Percentiles rank a stretch among this genome's conserved stretches.
Conservation (phyloP, 2,888 invertebrate species). For the Papilio demoleus region DNA sequence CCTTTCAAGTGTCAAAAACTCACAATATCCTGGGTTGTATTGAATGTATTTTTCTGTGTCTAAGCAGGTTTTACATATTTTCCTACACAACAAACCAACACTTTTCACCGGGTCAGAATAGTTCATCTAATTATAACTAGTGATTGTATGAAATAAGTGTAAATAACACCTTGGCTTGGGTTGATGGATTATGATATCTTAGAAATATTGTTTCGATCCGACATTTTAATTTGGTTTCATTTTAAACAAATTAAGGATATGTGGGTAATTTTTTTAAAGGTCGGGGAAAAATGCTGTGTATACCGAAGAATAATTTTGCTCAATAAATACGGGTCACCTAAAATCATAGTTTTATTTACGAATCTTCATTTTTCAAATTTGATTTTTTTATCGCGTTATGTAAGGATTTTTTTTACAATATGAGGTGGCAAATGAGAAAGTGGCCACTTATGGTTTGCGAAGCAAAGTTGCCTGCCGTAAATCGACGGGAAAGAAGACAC, state of each 20-base stretch:
- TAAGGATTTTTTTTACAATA: too few relatives aligned
- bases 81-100: too few relatives aligned
- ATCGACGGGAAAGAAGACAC: too few relatives aligned
- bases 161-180: neutral
- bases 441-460: too few relatives aligned
- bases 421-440: too few relatives aligned
- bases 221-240: neutral
- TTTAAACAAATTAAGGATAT: constrained; percentile 3
- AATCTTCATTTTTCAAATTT: too few relatives aligned
- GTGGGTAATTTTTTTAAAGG: neutral
- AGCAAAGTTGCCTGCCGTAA: too few relatives aligned
- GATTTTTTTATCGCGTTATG: too few relatives aligned
- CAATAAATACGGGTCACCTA: too few relatives aligned
- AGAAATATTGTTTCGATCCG: neutral
- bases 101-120: neutral
- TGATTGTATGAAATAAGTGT: constrained; percentile 11
- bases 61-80: neutral
- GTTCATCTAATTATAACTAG: constrained; percentile 12
- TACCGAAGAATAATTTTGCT: too few relatives aligned
- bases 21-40: neutral
- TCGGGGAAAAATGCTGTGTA: too few relatives aligned
- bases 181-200: constrained; percentile 3
- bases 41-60: neutral
- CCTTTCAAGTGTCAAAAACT: neutral
- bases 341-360: too few relatives aligned